Evolutionary conservation across 2,797 vertebrate species (phyloP), one percentile per base, ranked within the genome.

Genomic region (Emydoidea blandingii): DNA sequence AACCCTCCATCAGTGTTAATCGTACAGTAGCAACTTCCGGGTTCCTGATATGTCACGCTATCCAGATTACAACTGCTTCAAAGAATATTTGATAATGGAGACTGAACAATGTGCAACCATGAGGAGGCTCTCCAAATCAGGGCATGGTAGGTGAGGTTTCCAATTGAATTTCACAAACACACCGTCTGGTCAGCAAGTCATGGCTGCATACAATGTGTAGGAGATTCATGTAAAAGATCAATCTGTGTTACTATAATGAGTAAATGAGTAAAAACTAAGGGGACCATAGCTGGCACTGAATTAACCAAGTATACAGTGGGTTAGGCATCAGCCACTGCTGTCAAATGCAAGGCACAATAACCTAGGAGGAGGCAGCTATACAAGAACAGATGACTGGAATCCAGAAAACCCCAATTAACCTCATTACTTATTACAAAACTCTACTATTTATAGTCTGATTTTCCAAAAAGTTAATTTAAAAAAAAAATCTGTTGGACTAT

Each of bases 401-500:
- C 93, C 94, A 97, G 88, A 95, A 47, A 95, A 96, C 91, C 96
- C 95, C 97, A 98, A 98, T 98, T 98, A 97, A 98, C 98, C 97
- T 98, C 94, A 97, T 98, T 98, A 98, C 95, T 92, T 95, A 93
- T 91, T 93, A 94, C 90, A 96, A 97, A 97, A 96, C 79, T 96
- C 83, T 86, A 97, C 86, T 96, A 94, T 94, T 98, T 97, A 96
- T 97, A 96, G 97, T 97, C 96, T 84, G 89, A 74, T 97, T 98
- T 97, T 96, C 93, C 95, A 97, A 92, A 89, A 68, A 82, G 86
- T 86, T 92, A 87, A 93, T 97, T 91, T 85, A 79, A 85, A 92
- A 89, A 95, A 87, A 83, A 83, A 96, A 93, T 95, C 90, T 95
- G 96, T 95, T 95, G 89, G 54, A 91, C 96, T 96, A 41, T 92